Evolutionary conservation across 2,113 vertebrate genomes (phyloP), one percentile per base, ranked within the genome.

Genomic region (Cephalopholis sonnerati): DNA sequence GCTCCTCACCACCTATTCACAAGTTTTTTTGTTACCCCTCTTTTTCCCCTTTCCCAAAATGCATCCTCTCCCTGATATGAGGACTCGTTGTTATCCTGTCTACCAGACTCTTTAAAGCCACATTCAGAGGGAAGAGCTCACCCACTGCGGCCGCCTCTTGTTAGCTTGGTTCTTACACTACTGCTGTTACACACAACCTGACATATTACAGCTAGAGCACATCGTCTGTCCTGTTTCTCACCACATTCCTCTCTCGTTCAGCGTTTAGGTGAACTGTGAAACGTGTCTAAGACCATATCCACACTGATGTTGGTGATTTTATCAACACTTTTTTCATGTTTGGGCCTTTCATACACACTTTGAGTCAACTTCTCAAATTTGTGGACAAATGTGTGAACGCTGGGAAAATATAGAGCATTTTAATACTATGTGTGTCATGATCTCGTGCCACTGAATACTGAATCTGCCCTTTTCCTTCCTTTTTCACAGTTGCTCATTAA

Each of bases 81-180:
- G 76, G 77, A 76, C 74, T 66, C n/a, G 67, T 80, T 71, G 55
- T 71, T 77, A 16, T 84, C 82, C 72, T 68, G 54, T 87, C 86
- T 51, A 41, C 71, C 68, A 86, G 78, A 89, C 72, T 83, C 69
- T 81, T 63, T 20, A 72, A 81, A 77, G 78, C 15, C 58, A 74
- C 74, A 81, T 67, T 57, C 77, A 80, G 77, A 84, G 75, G 32
- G 65, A 76, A 22, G 50, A 61, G 74, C 73, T 85, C 75, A 53
- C 59, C n/a, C 7, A 4, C 72, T 65, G 64, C 39, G 50, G 74
- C 88, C 63, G 66, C 83, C 55, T 67, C 79, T 41, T 58, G n/a
- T 61, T 17, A 32, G 50, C 51, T 57, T n/a, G 12, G 54, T 76
- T 75, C 72, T 81, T 64, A 77, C 64, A 72, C 70, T 81, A 73